Base-by-base conservation (phyloP, 2,888 invertebrate genomes). In the Seladonia tumulorum region DNA sequence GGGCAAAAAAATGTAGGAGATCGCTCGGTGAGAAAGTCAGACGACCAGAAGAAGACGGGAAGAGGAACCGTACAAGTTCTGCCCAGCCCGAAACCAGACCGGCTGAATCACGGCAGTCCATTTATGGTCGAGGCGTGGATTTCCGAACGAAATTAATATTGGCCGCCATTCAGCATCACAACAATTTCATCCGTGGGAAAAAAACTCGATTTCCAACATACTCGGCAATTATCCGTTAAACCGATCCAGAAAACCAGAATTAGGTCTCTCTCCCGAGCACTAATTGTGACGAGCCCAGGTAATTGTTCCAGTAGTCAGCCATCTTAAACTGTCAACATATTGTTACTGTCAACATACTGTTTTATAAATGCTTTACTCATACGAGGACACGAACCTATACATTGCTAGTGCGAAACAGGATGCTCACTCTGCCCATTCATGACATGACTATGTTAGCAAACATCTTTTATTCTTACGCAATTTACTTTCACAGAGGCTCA, bases 91-190 rank as follows among this genome's bases (percentile, higher is more conserved):
- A 78, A 85, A 80, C 80, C 82, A 68, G 82, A 82, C 82, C 78
- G 82, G 82, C 83, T 79, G 86, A 87, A 86, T 87, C 87, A 87
- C 87, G 86, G 25, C 80, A 80, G 49, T 60, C 87, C 87, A 86
- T 87, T 86, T 87, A 87, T 76, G 87, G 86, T 3, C 70, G 81
- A 80, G 45, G 81, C 80, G 76, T 60, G 73, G 86, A 83, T 83
- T 83, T 81, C 53, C 80, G 80, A 85, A 82, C 75, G 78, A 86
- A 87, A 87, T 87, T 87, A 83, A 77, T 83, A 81, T 78, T 68
- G 79, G 18, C 39, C 39, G 47, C 14, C 53, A 42, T 60, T 63
- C 85, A 47, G 60, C 60, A 73, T 76, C 79, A 42, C 70, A 71
- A 66, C 49, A 77, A 53, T 74, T 71, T 83, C 53, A 70, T 5